Base-by-base conservation (phyloP, 2,888 invertebrate genomes). In the Ecliptopera silaceata region DNA sequence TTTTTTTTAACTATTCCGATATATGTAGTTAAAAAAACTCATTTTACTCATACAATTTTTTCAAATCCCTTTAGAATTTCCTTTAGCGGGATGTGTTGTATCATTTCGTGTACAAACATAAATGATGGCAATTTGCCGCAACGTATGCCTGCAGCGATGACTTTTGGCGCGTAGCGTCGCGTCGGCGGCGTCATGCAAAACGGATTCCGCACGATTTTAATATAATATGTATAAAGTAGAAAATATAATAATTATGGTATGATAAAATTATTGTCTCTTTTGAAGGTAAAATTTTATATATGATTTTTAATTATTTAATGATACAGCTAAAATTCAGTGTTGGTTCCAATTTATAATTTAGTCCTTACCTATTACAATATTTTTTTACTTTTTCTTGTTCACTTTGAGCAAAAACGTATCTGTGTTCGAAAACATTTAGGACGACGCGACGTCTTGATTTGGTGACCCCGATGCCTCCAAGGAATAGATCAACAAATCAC, bases 81-180 rank as follows among this genome's bases (percentile, higher is more conserved):
- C 45, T 26, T 17, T 46, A 43, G n/a, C 46, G 45, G 46, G 46
- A 36, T 45, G 13, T 49, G 39, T 63, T 60, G 53, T 60, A 52
- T 61, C 54, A 57, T 61, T 65, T 56, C 68, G 66, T 68, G 68
- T 63, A 59, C 62, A 64, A 64, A 49, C 47, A 57, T 63, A 62
- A 66, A 68, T 64, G 63, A 69, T 59, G 68, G 61, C 64, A 70
- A 68, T 70, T 60, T 47, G 38, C 48, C 56, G 44, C 45, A 45
- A 48, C 39, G 44, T 47, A 34, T 39, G 48, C 39, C 39, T 53
- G 52, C 57, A 48, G 57, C 50, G 46, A 50, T 46, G 34, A 49
- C 34, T 43, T 43, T 47, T 46, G 48, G 43, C 52, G 46, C 53
- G n/a, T n/a, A n/a, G n/a, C n/a, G n/a, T n/a, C n/a, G n/a, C n/a